A percentile compares a stretch with the other conserved stretches of the same genome.
These are phyloP conservation scores for Proteles cristata DNA, from an alignment of 2,113 vertebrate species.

Conservation along the genomic window DNA sequence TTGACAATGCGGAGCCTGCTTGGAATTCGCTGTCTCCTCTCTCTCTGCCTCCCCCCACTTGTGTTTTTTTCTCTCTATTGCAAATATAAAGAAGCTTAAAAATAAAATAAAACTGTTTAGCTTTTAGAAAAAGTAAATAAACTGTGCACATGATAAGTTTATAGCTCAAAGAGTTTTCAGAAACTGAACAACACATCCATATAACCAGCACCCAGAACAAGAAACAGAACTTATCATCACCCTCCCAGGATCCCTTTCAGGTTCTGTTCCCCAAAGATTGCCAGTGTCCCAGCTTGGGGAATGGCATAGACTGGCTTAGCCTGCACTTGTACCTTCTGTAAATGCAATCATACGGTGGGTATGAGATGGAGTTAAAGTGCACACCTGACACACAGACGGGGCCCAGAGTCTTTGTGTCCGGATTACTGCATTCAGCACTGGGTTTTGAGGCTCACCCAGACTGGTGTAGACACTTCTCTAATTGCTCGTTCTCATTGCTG, in stretches of 20 bases:
- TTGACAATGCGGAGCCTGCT: too few species aligned
- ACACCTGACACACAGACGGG: neutral
- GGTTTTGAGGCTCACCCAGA: neutral
- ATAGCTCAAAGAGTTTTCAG: neutral
- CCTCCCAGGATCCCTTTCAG: neutral
- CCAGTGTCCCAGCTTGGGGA: neutral
- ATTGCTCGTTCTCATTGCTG: neutral
- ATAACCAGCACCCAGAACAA: neutral
- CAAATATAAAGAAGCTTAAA: neutral
- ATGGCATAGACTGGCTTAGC: neutral
- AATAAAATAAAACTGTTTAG: neutral
- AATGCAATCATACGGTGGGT: rapidly evolving
- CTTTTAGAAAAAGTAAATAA: neutral
- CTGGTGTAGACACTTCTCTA: neutral
- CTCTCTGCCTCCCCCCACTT: too few species aligned
- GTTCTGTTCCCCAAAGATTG: too few species aligned
- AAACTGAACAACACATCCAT: neutral
- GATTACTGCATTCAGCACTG: neutral
- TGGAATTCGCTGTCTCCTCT: too few species aligned
- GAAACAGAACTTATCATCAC: neutral
- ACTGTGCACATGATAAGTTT: neutral
- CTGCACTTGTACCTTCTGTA: neutral
- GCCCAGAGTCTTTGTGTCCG: neutral
- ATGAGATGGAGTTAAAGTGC: rapidly evolving
- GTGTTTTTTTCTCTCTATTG: too few species aligned